Conservation (phyloP, 2,113 vertebrate genomes). For the Ariopsis seemanni region DNA sequence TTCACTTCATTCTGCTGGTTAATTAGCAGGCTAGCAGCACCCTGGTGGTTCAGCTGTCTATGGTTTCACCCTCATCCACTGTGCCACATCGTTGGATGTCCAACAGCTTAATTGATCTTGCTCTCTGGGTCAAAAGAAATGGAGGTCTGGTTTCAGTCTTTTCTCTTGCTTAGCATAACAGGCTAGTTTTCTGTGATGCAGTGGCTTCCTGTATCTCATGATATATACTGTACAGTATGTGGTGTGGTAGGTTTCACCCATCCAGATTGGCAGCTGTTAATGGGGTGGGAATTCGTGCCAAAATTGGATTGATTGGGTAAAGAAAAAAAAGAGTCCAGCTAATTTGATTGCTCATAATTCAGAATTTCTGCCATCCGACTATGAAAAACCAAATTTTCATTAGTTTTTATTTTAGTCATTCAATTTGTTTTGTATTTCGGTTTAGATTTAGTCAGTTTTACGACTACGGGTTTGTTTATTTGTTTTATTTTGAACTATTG, state of each 20-base stretch:
- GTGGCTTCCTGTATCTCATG: background rate
- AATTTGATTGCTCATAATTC: background rate
- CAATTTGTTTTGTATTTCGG: too few relatives aligned
- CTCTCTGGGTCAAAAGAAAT: background rate
- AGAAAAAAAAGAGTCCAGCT: background rate
- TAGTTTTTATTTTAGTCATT: too few relatives aligned
- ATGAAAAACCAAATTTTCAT: too few relatives aligned
- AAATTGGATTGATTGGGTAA: background rate
- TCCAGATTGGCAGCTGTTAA: background rate
- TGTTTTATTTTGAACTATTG: too few relatives aligned
- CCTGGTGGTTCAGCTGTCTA: constrained; percentile 28
- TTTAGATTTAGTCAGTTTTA: too few relatives aligned
- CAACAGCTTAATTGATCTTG: constrained; percentile 18
- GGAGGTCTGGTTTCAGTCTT: background rate
- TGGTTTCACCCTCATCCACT: constrained; percentile 26
- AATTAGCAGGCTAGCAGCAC: constrained; percentile 13
- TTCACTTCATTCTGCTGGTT: constrained; percentile 12
- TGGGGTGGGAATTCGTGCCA: background rate
- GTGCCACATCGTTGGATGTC: constrained; percentile 1
- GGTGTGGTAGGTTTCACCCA: background rate
- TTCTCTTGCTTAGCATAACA: background rate
- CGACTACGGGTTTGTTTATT: too few relatives aligned
- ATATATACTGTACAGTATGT: background rate
- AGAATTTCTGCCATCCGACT: background rate
- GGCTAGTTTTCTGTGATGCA: background rate